These are phyloP conservation scores for Halotydeus destructor DNA, from an alignment of 1,140 invertebrate genomes.

Conservation along the genomic window DNA sequence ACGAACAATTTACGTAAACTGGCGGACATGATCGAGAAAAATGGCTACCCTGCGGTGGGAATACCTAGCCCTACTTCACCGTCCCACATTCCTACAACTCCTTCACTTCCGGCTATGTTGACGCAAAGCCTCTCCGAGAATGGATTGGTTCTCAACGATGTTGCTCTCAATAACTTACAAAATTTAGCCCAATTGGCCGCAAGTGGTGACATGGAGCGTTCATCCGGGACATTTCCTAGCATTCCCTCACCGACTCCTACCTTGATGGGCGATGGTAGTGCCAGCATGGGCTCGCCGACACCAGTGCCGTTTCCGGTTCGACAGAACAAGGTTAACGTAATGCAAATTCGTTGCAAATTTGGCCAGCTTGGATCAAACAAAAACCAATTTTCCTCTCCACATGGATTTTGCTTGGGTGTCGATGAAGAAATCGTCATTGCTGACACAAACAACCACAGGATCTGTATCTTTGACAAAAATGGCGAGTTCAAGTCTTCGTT, in stretches of 20 bases:
- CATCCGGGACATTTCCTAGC: background rate
- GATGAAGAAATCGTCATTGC: constrained; percentile 80
- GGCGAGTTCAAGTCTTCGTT: constrained; percentile 70
- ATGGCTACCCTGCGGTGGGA: too few relatives aligned
- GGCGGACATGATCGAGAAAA: too few relatives aligned
- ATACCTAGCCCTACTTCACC: constrained; percentile 1
- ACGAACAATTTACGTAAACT: too few relatives aligned
- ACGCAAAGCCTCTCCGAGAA: background rate
- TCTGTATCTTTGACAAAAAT: constrained; percentile 76
- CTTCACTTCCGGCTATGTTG: too few relatives aligned
- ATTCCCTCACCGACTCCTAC: background rate
- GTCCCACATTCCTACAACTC: background rate
- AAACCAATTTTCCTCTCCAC: constrained; percentile 85
- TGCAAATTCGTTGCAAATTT: constrained; percentile 78
- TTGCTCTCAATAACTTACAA: constrained; percentile 8
- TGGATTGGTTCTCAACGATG: constrained; percentile 6
- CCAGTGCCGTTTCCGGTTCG: constrained; percentile 1
- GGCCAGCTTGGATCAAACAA: constrained; percentile 71
- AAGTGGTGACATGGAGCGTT: background rate
- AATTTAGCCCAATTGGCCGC: constrained; percentile 7
- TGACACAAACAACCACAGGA: constrained; percentile 87
- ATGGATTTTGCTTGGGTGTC: constrained; percentile 80
- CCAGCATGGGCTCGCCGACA: constrained; percentile 1
- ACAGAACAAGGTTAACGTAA: constrained; percentile 34
- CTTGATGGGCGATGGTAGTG: background rate